Conservation (phyloP, 1,140 invertebrate genomes). For the Drosophila persimilis region DNA sequence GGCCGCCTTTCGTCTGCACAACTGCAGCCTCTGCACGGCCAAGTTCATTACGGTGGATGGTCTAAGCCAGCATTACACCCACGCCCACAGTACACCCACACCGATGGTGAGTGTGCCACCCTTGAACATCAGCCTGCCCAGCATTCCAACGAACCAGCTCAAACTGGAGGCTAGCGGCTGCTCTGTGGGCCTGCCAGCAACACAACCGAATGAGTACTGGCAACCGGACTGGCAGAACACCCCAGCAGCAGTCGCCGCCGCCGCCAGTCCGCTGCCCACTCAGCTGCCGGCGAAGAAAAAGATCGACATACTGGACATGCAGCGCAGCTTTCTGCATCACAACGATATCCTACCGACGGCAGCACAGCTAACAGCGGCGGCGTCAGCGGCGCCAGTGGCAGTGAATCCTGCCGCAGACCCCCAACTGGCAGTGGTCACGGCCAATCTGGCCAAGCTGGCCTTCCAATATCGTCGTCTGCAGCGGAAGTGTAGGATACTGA, state of each 20-base stretch:
- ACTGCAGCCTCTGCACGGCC: conserved; percentile 60
- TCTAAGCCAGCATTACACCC: conserved; percentile 65
- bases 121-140: conserved; percentile 34
- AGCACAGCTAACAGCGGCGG: conserved; percentile 8
- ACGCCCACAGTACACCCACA: conserved; percentile 36
- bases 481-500: conserved; percentile 41
- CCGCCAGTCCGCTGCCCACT: conserved; percentile 10
- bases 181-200: conserved; percentile 7
- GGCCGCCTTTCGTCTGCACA: conserved; percentile 66
- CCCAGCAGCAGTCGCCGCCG: too few species aligned
- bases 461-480: conserved; percentile 50
- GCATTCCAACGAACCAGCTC: conserved; percentile 19
- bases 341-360: conserved; percentile 51
- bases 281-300: conserved; percentile 49
- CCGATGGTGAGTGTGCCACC: conserved; percentile 69
- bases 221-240: conserved; percentile 56
- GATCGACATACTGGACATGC: conserved; percentile 74
- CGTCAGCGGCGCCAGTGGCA: too few species aligned
- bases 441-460: conserved; percentile 56
- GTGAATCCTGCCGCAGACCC: conserved; percentile 5
- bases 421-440: conserved; percentile 9
- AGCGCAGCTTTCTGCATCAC: conserved; percentile 69
- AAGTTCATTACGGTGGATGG: conserved; percentile 76
- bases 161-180: conserved; percentile 46
- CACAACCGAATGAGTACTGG: conserved; percentile 44